A percentile compares a stretch with the other conserved stretches of the same genome.
phyloP scores from a whole-genome alignment of 2,113 vertebrate genomes.

The Planiliza haematocheilus region DNA sequence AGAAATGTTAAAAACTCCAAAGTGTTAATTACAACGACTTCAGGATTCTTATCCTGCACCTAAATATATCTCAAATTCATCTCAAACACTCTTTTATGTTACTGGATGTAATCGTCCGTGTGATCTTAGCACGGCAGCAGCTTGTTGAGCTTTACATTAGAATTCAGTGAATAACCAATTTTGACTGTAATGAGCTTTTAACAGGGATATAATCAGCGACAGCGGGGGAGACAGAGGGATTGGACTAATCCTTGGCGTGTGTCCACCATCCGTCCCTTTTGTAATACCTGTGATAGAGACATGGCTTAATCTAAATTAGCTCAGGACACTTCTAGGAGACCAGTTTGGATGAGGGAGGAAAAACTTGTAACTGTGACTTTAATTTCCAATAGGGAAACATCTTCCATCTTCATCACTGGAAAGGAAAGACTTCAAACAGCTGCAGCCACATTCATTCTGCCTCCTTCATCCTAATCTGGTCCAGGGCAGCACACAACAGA shows the following conservation, averaged over 20 bases:
- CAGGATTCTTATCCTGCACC: background rate
- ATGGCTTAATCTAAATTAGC: slow-evolving; percentile 43
- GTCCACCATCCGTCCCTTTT: slow-evolving; percentile 18
- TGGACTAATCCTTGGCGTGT: slow-evolving; percentile 68
- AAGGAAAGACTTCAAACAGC: slow-evolving; percentile 52
- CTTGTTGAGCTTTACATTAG: slow-evolving; percentile 45
- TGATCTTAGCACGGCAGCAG: background rate
- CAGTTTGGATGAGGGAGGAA: slow-evolving; percentile 1
- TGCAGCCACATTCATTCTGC: slow-evolving; percentile 50
- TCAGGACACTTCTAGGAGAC: background rate
- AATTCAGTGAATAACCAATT: slow-evolving; percentile 53
- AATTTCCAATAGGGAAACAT: background rate
- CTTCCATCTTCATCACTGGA: background rate
- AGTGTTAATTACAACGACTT: slow-evolving; percentile 23
- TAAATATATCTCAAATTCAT: background rate
- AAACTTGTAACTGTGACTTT: slow-evolving; percentile 10
- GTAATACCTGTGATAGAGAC: slow-evolving; percentile 46
- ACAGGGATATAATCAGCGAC: slow-evolving; percentile 69
- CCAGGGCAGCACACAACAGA: slow-evolving; percentile 24
- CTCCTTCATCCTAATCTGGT: slow-evolving; percentile 48
- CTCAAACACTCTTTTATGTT: background rate
- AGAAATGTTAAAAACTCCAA: slow-evolving; percentile 7
- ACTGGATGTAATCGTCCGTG: no score
- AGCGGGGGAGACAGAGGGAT: slow-evolving; percentile 69
- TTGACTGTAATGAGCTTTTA: slow-evolving; percentile 76